phyloP scores from a whole-genome alignment of 1,140 invertebrate genomes.

The Uloborus diversus region DNA sequence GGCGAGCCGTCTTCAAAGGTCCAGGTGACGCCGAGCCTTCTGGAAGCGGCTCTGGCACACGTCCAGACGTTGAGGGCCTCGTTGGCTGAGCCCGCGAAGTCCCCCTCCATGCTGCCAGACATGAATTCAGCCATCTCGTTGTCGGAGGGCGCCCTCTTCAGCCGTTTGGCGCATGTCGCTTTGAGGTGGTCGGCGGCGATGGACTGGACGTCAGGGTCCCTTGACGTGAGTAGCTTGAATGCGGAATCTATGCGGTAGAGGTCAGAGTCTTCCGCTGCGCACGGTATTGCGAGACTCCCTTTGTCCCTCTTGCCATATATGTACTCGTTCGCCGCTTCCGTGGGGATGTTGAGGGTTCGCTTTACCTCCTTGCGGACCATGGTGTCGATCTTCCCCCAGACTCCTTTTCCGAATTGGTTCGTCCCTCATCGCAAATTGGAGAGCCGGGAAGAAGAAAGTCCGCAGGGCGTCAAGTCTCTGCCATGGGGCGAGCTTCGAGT shows the following conservation, averaged over 20 bases:
- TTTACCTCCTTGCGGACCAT: too few species aligned
- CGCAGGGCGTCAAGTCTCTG: background rate
- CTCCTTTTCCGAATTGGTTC: too few species aligned
- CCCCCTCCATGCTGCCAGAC: too few species aligned
- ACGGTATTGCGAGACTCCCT: background rate
- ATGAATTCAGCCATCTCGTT: background rate
- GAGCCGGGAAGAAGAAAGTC: background rate
- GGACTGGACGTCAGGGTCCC: background rate
- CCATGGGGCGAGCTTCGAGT: background rate
- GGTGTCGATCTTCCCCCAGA: too few species aligned
- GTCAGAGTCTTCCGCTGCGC: background rate
- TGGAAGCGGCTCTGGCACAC: background rate
- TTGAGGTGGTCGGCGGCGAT: background rate
- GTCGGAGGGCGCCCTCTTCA: background rate
- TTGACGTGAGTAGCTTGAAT: background rate
- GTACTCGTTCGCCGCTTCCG: too few species aligned
- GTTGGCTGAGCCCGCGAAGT: background rate
- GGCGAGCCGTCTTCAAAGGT: background rate
- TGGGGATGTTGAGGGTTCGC: too few species aligned
- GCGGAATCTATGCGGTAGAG: background rate
- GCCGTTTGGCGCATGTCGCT: accelerated
- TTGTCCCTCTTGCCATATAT: background rate
- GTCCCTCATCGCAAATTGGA: background rate
- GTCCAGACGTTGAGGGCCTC: background rate
- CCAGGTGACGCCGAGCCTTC: background rate